Evolutionary conservation across 2,113 vertebrate species (phyloP).

Genomic region (Aptenodytes patagonicus): DNA sequence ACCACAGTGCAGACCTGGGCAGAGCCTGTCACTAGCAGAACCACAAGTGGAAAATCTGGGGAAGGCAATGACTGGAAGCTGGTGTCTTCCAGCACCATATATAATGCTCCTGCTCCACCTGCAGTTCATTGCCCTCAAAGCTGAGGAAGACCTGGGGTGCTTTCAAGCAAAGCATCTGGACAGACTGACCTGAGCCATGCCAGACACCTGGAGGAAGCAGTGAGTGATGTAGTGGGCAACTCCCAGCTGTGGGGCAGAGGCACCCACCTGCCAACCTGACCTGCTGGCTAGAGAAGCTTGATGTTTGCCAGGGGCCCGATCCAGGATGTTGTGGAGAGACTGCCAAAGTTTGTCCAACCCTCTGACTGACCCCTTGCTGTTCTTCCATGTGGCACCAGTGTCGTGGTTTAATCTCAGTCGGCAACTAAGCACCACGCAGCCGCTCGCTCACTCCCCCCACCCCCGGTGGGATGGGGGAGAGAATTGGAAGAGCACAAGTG

Average conservation of each 20-base stretch:
- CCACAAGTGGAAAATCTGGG: neutral
- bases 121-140: neutral
- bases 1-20: neutral
- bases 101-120: neutral
- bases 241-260: neutral
- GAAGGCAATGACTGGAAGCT: neutral
- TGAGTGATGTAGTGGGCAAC: neutral
- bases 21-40: neutral
- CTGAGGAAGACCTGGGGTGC: no score
- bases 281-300: neutral
- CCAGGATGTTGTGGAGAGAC: neutral
- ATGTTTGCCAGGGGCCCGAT: neutral
- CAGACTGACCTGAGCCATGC: neutral
- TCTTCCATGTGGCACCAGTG: neutral
- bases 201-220: neutral
- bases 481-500: no score
- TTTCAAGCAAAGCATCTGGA: neutral
- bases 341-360: neutral
- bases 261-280: neutral
- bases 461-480: no score
- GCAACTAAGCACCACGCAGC: no score
- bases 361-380: neutral
- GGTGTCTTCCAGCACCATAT: accelerated
- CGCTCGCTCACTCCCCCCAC: no score
- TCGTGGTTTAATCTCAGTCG: no score